Base-by-base conservation (phyloP, 2,113 vertebrate species). In the Dasyornis broadbenti region DNA sequence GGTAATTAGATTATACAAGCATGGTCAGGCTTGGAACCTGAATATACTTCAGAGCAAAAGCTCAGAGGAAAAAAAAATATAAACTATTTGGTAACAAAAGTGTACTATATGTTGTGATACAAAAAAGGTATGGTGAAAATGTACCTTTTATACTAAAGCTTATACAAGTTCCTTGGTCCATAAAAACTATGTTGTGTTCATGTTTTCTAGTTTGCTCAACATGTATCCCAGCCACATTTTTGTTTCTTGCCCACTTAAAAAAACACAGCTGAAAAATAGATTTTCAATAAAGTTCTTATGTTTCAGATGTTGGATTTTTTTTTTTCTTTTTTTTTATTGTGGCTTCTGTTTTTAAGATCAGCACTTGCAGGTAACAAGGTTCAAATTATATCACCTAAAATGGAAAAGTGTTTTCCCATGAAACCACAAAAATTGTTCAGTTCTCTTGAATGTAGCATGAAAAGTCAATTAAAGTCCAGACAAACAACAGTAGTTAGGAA, bases 141-240 rank as follows among this genome's bases (percentile, higher is more conserved):
- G 99, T 99, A 99, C 99, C 99, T 99, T 98, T 99, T 98, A 97
- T 97, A 98, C 99, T 99, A 99, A 99, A 99, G 99, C 99, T 99
- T 99, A 99, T 98, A 98, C 98, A 99, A 99, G 98, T 98, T 98
- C 98, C 98, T 99, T 99, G 99, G 99, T 99, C 99, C 99, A 98
- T 99, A 99, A 99, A 99, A 99, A 99, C 98, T 98, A 99, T 97
- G 98, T 98, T 98, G 98, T 97, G 97, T 98, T 98, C 98, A 97
- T 97, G 98, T 98, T 98, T 98, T 98, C 98, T 98, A 98, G 97
- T 97, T 98, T 97, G 94, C 95, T 97, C 95, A 95, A 97, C 96
- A 91, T 97, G 96, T 95, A 97, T 98, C 97, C 98, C 98, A 98
- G 97, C 96, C 97, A 98, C 98, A 97, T 98, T 97, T 97, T 98